phyloP scores from a whole-genome alignment of 1,140 invertebrate genomes.

The Drosophila littoralis region DNA sequence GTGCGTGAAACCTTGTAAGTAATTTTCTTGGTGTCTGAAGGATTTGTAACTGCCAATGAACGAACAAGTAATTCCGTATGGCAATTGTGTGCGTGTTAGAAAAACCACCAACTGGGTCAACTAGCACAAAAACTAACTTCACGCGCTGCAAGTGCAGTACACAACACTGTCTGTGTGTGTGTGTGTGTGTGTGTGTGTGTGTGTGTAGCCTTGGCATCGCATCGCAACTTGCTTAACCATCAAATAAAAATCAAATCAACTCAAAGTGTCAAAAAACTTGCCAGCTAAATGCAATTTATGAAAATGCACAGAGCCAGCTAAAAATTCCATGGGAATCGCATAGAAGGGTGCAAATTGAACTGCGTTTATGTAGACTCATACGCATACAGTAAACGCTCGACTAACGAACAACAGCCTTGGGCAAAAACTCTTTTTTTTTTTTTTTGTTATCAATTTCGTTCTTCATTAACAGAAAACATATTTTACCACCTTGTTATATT shows the following conservation, averaged over 20 bases:
- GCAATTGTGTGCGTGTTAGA: slow-evolving; percentile 1
- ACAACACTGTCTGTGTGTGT: background rate
- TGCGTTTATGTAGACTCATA: background rate
- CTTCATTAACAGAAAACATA: too few species aligned
- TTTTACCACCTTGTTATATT: too few species aligned
- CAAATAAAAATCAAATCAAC: slow-evolving; percentile 52
- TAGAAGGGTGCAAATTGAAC: slow-evolving; percentile 1
- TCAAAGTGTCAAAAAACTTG: slow-evolving; percentile 64
- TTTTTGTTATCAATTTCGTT: too few species aligned
- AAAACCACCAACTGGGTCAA: slow-evolving; percentile 41
- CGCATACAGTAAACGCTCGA: slow-evolving; percentile 15
- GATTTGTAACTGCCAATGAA: slow-evolving; percentile 24
- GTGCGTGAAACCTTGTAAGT: slow-evolving; percentile 8
- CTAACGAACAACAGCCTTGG: background rate
- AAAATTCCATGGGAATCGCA: slow-evolving; percentile 18
- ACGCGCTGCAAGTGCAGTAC: slow-evolving; percentile 24
- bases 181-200: background rate
- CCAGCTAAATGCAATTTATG: slow-evolving; percentile 74
- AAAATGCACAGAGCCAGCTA: slow-evolving; percentile 49
- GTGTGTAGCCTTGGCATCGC: slow-evolving; percentile 20
- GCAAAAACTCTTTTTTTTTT: too few species aligned
- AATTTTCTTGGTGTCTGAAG: slow-evolving; percentile 23
- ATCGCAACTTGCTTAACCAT: slow-evolving; percentile 25
- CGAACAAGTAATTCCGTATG: background rate
- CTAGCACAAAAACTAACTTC: slow-evolving; percentile 37